Conservation (phyloP, 2,888 invertebrate species). For the Anarsia innoxiella region DNA sequence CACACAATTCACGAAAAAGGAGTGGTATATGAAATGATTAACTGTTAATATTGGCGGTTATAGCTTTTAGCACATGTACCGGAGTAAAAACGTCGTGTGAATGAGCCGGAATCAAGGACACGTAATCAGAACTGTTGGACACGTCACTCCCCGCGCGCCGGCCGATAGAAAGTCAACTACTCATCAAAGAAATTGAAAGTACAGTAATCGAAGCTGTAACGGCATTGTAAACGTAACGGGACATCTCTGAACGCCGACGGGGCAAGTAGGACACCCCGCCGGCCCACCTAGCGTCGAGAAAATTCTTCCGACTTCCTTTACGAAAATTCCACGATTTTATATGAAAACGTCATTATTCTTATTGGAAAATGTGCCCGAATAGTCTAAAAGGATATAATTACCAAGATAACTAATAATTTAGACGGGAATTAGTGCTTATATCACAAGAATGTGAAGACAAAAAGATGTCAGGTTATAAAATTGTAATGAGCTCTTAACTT, state of each 20-base stretch:
- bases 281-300: constrained; percentile 51
- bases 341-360: constrained; percentile 10
- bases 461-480: constrained; percentile 12
- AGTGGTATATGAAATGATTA: too few species aligned
- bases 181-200: constrained; percentile 34
- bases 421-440: background rate
- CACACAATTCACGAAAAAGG: too few species aligned
- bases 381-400: too few species aligned
- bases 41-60: too few species aligned
- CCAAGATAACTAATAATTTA: too few species aligned
- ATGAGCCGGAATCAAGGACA: constrained; percentile 28
- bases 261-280: constrained; percentile 41
- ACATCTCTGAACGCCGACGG: constrained; percentile 20
- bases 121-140: constrained; percentile 38
- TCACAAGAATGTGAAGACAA: constrained; percentile 2
- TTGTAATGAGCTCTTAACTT: constrained; percentile 6
- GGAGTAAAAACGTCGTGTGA: too few species aligned
- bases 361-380: constrained; percentile 1
- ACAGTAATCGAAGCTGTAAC: constrained; percentile 24
- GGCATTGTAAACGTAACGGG: constrained; percentile 41
- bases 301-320: constrained; percentile 48
- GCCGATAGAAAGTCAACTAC: constrained; percentile 18
- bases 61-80: too few species aligned
- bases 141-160: constrained; percentile 40
- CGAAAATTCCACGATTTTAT: constrained; percentile 17